Evolutionary conservation across 2,113 vertebrate genomes (phyloP).

Genomic region (Marcusenius ussheri): DNA sequence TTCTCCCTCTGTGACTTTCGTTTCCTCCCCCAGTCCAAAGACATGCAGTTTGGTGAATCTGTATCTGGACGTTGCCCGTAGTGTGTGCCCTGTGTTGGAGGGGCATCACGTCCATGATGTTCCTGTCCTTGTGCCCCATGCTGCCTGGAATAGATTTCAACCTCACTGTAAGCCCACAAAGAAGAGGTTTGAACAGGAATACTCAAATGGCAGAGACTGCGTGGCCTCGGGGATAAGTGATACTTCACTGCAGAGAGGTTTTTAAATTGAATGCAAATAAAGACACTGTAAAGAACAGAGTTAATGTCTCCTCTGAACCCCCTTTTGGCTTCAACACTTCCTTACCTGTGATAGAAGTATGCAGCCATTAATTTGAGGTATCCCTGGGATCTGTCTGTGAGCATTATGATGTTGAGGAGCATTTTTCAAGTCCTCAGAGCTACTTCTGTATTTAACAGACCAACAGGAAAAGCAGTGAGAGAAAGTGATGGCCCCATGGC

Average conservation of each 20-base stretch:
- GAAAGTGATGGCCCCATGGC: no score
- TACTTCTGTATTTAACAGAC: neutral
- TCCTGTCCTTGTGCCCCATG: neutral
- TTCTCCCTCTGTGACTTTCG: neutral
- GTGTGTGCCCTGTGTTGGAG: neutral
- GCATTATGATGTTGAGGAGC: neutral
- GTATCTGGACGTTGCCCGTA: neutral
- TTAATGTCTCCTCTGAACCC: neutral
- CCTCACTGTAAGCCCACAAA: neutral
- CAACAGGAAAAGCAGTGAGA: no score
- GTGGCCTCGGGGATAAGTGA: neutral
- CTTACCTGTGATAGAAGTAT: neutral
- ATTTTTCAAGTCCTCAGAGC: neutral
- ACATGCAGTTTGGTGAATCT: neutral
- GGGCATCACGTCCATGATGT: neutral
- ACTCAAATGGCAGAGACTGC: neutral
- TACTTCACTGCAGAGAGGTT: no score
- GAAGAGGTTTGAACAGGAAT: neutral
- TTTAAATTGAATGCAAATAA: neutral
- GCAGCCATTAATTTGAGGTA: neutral
- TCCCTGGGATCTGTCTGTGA: neutral
- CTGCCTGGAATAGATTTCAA: neutral
- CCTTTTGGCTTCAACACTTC: neutral
- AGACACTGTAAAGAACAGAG: neutral
- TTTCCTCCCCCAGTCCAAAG: neutral